phyloP scores from a whole-genome alignment of 2,888 invertebrate genomes.

The Eulithis testata region DNA sequence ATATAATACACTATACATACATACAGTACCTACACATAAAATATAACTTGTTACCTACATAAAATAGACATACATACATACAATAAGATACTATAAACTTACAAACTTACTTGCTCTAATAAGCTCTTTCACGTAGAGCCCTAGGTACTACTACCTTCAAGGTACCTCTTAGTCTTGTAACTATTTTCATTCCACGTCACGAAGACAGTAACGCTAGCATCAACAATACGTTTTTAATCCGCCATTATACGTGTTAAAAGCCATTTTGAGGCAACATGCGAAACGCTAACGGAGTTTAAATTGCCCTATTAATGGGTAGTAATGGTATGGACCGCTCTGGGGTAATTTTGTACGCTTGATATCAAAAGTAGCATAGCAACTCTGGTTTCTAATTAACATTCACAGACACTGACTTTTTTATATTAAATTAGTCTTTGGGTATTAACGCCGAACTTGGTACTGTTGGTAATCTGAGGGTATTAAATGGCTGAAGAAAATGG shows the following conservation, averaged over 20 bases:
- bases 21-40: too few species aligned
- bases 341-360: constrained; percentile 30
- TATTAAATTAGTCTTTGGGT: too few species aligned
- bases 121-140: too few species aligned
- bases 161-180: neutral
- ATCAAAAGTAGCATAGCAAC: constrained; percentile 21
- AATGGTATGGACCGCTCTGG: constrained; percentile 52
- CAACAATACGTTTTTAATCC: constrained; percentile 57
- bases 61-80: too few species aligned
- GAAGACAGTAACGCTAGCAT: constrained; percentile 37
- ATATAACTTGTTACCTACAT: too few species aligned
- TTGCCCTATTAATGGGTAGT: constrained; percentile 64
- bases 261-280: constrained; percentile 57
- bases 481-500: too few species aligned
- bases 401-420: neutral
- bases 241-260: constrained; percentile 63
- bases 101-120: too few species aligned
- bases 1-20: too few species aligned
- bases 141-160: too few species aligned
- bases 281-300: constrained; percentile 62
- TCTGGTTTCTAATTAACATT: neutral
- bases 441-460: too few species aligned
- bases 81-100: too few species aligned
- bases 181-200: constrained; percentile 14
- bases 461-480: too few species aligned